Evolutionary conservation across 2,113 vertebrate species (phyloP), one percentile per base, ranked within the genome.

Genomic region (Tapirus terrestris): DNA sequence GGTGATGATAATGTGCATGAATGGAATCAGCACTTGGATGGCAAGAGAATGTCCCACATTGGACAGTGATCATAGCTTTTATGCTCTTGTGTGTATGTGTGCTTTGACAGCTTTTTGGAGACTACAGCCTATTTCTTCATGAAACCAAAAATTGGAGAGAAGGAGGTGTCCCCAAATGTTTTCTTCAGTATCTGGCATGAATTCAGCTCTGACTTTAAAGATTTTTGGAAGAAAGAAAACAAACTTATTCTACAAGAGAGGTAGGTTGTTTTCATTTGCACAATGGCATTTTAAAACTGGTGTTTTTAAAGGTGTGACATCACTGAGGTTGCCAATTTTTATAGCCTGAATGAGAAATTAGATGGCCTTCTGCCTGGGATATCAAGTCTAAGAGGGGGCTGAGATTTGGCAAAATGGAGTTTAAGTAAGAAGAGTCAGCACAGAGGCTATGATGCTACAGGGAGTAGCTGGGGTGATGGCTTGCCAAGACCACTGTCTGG

Each of bases 121-220:
- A 99, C 99, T 60, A 99, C 99, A 12, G 98, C 99, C 20, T 99
- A 99, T 98, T 99, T 99, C 98, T 99, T 98, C 51, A 99, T 99
- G 97, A 99, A 99, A 98, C 98, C 99, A 94, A 99, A 99, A 98
- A 95, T 99, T 95, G 99, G 99, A 25, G 99, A 99, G 95, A 99
- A 99, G 96, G 99, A 99, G 96, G 99, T 99, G 81, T 99, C 99
- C 17, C 99, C 99, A 70, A 99, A 99, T 98, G 99, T 99, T 33
- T 99, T 99, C 98, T 99, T 99, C 99, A 99, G 99, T 86, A 98
- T 99, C 98, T 99, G 99, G 99, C 99, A 99, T 68, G 99, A 99
- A 98, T 99, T 99, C 98, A 99, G 99, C 95, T 99, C 99, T 20
- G 99, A 99, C 98, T 99, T 99, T 98, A 99, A 99, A 99, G 99